Percentiles rank a stretch among this genome's conserved stretches.
phyloP scores from a whole-genome alignment of 2,113 vertebrate species.

The Taxidea taxus region DNA sequence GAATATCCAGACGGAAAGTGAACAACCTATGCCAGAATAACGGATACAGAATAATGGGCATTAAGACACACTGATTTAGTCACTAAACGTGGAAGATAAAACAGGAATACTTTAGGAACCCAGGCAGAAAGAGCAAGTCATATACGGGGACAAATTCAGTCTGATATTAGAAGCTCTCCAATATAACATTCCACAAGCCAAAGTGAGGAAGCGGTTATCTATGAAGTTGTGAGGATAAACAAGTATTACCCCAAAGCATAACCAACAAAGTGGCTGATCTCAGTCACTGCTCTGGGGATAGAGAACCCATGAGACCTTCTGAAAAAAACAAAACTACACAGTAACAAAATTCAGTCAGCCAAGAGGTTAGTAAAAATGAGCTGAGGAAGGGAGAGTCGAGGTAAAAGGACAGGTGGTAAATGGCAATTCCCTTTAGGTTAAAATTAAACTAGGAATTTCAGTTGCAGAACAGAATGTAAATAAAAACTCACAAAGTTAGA shows the following conservation, averaged over 20 bases:
- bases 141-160: not conserved
- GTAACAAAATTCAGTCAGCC: slow-evolving; percentile 35
- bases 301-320: not conserved
- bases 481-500: slow-evolving; percentile 47
- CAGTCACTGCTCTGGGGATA: not conserved
- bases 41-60: not conserved
- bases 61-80: slow-evolving; percentile 4
- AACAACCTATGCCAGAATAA: not conserved
- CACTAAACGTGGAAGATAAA: slow-evolving; percentile 34
- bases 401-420: not conserved
- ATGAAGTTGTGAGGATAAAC: not conserved
- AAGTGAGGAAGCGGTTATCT: not conserved
- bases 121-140: slow-evolving; percentile 25
- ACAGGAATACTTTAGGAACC: not conserved
- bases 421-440: slow-evolving; percentile 23
- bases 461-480: slow-evolving; percentile 47
- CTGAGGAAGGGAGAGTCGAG: not conserved
- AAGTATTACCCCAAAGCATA: not conserved
- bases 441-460: slow-evolving; percentile 45
- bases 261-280: not conserved
- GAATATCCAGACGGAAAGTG: not conserved
- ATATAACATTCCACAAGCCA: not conserved
- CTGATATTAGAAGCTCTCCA: not conserved
- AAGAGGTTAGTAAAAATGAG: slow-evolving; percentile 40
- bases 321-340: not conserved